These are phyloP conservation scores for Leuciscus waleckii DNA, from an alignment of 2,797 vertebrate genomes.

Conservation along the genomic window DNA sequence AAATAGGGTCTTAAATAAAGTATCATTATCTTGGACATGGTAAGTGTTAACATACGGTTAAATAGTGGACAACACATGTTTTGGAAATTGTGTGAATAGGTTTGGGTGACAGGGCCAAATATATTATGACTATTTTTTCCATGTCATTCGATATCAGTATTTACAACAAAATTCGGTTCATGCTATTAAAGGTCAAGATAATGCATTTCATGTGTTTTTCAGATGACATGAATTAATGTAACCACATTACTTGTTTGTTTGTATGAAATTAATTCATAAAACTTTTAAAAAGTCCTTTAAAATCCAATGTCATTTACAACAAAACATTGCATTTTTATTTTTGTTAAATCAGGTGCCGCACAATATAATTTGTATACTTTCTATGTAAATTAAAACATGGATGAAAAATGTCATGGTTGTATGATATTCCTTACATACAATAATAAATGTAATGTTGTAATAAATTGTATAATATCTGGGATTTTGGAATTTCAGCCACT, in stretches of 20 bases:
- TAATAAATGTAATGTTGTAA: background rate
- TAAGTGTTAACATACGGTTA: background rate
- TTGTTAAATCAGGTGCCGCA: background rate
- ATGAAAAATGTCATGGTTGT: background rate
- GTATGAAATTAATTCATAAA: background rate
- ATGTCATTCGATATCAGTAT: background rate
- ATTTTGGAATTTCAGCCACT: background rate
- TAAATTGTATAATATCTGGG: background rate
- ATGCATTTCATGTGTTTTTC: background rate
- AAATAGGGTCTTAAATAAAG: background rate
- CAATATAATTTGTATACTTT: background rate
- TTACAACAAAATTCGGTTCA: background rate
- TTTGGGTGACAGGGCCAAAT: background rate
- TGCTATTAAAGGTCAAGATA: background rate
- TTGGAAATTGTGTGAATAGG: background rate
- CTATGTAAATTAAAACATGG: background rate
- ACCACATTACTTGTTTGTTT: background rate
- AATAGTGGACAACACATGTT: background rate
- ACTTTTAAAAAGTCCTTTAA: background rate
- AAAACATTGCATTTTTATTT: background rate
- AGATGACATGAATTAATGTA: background rate
- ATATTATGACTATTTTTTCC: background rate
- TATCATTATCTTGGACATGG: background rate
- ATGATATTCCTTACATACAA: background rate
- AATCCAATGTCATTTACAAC: background rate